These are phyloP conservation scores for Pseudococcus longispinus DNA, from an alignment of 2,888 invertebrate species.

Conservation along the genomic window DNA sequence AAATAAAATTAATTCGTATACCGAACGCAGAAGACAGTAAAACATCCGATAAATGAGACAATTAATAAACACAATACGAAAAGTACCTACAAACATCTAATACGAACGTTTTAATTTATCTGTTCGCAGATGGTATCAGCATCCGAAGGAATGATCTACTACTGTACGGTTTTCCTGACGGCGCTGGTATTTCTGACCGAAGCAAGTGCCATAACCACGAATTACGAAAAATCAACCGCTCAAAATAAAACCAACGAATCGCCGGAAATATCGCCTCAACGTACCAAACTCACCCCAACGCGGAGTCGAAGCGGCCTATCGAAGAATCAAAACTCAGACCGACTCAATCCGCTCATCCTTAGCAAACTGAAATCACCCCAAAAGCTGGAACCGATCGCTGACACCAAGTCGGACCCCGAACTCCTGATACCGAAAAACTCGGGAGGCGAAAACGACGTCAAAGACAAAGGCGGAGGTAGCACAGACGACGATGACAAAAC, in stretches of 20 bases:
- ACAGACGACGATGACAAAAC: constrained; percentile 75
- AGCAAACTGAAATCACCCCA: constrained; percentile 30
- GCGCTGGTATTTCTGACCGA: constrained; percentile 53
- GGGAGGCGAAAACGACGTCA: constrained; percentile 46
- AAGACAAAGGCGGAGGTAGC: constrained; percentile 50
- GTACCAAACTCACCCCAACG: constrained; percentile 48
- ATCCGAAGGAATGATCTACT: constrained; percentile 50
- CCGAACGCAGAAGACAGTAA: background rate
- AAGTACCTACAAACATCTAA: background rate
- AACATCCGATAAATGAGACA: background rate
- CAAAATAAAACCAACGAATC: constrained; percentile 46
- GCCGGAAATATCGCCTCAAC: constrained; percentile 30
- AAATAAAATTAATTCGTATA: background rate
- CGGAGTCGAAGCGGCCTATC: constrained; percentile 6
- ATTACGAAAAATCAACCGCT: constrained; percentile 50
- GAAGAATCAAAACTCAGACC: constrained; percentile 50
- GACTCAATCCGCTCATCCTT: constrained; percentile 29
- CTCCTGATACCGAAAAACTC: constrained; percentile 27
- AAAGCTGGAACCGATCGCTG: background rate
- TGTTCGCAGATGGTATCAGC: constrained; percentile 53
- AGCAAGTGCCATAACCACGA: constrained; percentile 54
- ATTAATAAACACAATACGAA: background rate
- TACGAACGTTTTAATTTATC: background rate
- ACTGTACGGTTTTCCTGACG: constrained; percentile 54
- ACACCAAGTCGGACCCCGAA: background rate